Base-by-base conservation (phyloP, 2,797 vertebrate genomes). In the Brachymystax lenok region DNA sequence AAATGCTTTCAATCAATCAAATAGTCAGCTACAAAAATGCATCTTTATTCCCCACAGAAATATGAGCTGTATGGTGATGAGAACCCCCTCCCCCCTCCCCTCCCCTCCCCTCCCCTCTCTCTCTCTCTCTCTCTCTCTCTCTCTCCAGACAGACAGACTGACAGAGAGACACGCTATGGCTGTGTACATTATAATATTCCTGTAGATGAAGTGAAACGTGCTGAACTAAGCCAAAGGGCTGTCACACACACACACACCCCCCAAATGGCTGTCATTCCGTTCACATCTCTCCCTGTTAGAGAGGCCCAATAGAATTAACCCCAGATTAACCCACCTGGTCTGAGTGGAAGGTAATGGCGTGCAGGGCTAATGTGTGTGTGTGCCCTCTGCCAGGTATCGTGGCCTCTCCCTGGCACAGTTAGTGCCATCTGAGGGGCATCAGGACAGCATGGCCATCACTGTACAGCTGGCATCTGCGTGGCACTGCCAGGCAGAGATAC, bases 241-340 rank as follows among this genome's bases (percentile, higher is more conserved):
- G 40, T 46, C 40, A 12, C 40, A 46, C 40, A 35, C 5, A 46
- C 35, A 35, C 35, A 35, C 35, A 35, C 35, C 7, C 10, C 0
- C 40, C 40, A 46, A 46, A 79, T 78, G 82, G 71, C 84, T 84
- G 90, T 87, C 87, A 84, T 83, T 86, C 84, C 86, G 86, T 86
- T 88, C 83, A 46, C 78, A 74, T 87, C 81, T 85, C 79, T 78
- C 77, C 77, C 88, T 61, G 83, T 85, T 83, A 87, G 76, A 81
- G 81, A 76, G 85, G 7, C 88, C 86, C 91, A 88, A 88, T 80
- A 86, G 83, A 93, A 93, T 92, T 91, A 91, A 93, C 91, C 88
- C 91, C 84, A 84, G 90, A 91, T 94, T 91, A 92, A 93, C 90
- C 91, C 89, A 77, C 84, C 85, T 82, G 86, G 87, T 87, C 87